These are phyloP conservation scores for Osmoderma eremita DNA, from an alignment of 2,888 invertebrate species.

Conservation along the genomic window DNA sequence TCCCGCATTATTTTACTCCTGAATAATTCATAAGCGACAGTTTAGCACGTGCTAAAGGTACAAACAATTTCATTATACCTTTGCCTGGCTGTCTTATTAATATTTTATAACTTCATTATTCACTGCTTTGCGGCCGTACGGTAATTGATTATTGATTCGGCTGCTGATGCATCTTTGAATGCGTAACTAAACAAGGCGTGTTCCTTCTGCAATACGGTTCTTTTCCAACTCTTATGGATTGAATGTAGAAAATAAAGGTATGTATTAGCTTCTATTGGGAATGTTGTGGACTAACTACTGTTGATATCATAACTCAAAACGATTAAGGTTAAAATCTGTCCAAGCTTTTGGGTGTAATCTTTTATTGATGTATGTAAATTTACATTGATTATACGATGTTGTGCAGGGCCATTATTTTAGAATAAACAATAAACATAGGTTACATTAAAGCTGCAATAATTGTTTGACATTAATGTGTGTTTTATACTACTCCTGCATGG, in stretches of 20 bases:
- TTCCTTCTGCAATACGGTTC: not conserved
- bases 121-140: constrained; percentile 25
- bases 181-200: constrained; percentile 29
- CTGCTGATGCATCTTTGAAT: constrained; percentile 33
- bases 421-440: not conserved
- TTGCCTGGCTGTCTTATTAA: constrained; percentile 27
- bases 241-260: not conserved
- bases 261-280: not conserved
- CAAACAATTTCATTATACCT: constrained; percentile 32
- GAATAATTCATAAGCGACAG: constrained; percentile 27
- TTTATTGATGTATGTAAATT: constrained; percentile 4
- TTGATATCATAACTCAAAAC: constrained; percentile 1
- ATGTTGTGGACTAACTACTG: not conserved
- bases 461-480: too few relatives aligned
- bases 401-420: not conserved
- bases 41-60: constrained; percentile 34
- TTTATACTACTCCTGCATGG: too few relatives aligned
- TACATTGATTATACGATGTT: constrained; percentile 1
- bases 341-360: too few relatives aligned
- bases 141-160: constrained; percentile 37
- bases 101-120: constrained; percentile 33
- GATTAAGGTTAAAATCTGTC: not conserved
- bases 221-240: not conserved
- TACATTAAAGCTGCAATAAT: not conserved
- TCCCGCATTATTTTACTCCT: constrained; percentile 24